Conservation (phyloP, 1,140 invertebrate genomes). For the Drosophila watanabei region DNA sequence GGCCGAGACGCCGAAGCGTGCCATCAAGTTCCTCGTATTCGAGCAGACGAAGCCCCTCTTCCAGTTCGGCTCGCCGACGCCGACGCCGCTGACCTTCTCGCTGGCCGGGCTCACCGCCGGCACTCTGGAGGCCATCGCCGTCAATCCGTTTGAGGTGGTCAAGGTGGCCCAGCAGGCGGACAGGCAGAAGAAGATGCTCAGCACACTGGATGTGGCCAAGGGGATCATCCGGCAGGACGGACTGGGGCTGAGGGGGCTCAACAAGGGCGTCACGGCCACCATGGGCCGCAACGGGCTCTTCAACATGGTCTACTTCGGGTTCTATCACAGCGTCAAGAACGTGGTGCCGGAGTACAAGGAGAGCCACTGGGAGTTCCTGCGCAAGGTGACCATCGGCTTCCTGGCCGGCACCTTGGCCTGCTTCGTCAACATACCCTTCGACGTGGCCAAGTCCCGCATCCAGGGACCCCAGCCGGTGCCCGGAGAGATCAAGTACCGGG, state of each 20-base stretch:
- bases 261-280: conserved; percentile 95
- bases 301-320: conserved; percentile 97
- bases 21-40: conserved; percentile 97
- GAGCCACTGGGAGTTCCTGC: conserved; percentile 88
- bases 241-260: conserved; percentile 92
- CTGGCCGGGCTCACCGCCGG: conserved; percentile 94
- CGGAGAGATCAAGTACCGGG: conserved; percentile 91
- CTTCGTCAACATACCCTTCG: conserved; percentile 96
- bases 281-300: conserved; percentile 95
- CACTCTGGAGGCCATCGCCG: conserved; percentile 94
- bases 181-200: conserved; percentile 88
- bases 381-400: conserved; percentile 93
- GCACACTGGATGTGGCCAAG: conserved; percentile 92
- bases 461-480: conserved; percentile 94
- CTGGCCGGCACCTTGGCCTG: conserved; percentile 93
- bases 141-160: conserved; percentile 98
- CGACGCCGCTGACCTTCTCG: conserved; percentile 93
- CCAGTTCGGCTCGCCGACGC: conserved; percentile 90
- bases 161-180: conserved; percentile 95
- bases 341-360: conserved; percentile 90
- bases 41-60: conserved; percentile 96
- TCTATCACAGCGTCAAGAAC: conserved; percentile 96
- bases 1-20: conserved; percentile 97
- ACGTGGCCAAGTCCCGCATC: conserved; percentile 97
- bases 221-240: conserved; percentile 92